Evolutionary conservation across 2,888 invertebrate species (phyloP).

Genomic region (Conchocele bisecta): DNA sequence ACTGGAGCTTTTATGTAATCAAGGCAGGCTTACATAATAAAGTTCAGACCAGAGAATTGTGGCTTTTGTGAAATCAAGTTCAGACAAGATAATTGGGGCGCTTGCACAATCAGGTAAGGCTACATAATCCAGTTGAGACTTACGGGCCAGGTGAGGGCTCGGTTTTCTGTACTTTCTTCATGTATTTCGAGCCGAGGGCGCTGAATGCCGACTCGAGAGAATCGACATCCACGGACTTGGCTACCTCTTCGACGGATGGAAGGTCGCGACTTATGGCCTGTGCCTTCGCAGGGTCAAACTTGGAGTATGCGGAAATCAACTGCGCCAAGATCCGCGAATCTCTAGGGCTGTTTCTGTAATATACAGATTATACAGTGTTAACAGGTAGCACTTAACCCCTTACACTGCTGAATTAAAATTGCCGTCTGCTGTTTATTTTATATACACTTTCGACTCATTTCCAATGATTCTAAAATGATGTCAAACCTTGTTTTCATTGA

Average conservation of each 20-base stretch:
- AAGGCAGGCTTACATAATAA: too few relatives aligned
- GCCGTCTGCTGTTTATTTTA: too few relatives aligned
- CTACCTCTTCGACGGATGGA: slow-evolving; percentile 86
- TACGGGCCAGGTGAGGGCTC: slow-evolving; percentile 74
- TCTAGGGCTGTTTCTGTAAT: slow-evolving; percentile 86
- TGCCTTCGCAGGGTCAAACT: slow-evolving; percentile 91
- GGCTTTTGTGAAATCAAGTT: too few relatives aligned
- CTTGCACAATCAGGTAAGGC: too few relatives aligned
- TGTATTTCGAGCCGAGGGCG: slow-evolving; percentile 94
- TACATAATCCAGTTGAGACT: too few relatives aligned
- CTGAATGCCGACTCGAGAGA: slow-evolving; percentile 89
- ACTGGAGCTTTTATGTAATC: too few relatives aligned
- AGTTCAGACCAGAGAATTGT: too few relatives aligned
- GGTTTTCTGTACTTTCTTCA: slow-evolving; percentile 87
- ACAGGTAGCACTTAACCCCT: not conserved
- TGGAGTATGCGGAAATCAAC: slow-evolving; percentile 92
- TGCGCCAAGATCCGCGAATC: slow-evolving; percentile 93
- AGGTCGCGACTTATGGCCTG: slow-evolving; percentile 87
- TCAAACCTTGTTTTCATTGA: too few relatives aligned
- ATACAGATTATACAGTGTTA: not conserved
- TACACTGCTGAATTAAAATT: too few relatives aligned
- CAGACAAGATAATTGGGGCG: too few relatives aligned
- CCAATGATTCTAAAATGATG: too few relatives aligned
- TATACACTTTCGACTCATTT: too few relatives aligned
- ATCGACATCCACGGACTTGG: slow-evolving; percentile 89